These are phyloP conservation scores for Neodiprion fabricii DNA, from an alignment of 1,140 invertebrate species.

Conservation along the genomic window DNA sequence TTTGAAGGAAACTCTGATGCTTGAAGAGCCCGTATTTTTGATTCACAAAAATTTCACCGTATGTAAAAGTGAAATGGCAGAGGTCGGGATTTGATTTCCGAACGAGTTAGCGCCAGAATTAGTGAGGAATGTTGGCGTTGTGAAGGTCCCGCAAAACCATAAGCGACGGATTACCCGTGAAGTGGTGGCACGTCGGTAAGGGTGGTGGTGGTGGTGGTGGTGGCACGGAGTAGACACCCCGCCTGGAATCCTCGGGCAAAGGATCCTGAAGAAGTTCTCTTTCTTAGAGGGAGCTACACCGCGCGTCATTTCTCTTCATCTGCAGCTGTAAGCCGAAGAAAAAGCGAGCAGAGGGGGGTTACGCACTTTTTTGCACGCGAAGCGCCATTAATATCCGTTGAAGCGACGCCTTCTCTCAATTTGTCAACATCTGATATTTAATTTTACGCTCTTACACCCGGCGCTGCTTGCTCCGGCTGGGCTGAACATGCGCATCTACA, in stretches of 20 bases:
- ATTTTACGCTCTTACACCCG: constrained; percentile 54
- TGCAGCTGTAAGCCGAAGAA: constrained; percentile 50
- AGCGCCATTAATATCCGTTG: constrained; percentile 63
- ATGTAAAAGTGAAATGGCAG: too few species aligned
- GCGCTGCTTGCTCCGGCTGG: constrained; percentile 23
- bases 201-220: too few species aligned
- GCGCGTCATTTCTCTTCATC: constrained; percentile 61
- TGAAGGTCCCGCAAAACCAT: too few species aligned
- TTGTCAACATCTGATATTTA: constrained; percentile 65
- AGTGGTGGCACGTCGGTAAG: too few species aligned
- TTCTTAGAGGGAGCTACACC: constrained; percentile 32
- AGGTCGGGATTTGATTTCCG: too few species aligned
- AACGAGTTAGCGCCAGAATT: too few species aligned
- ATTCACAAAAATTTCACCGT: too few species aligned
- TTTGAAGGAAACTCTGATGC: too few species aligned
- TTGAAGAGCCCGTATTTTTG: too few species aligned
- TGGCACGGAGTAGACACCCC: background rate
- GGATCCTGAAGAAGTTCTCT: constrained; percentile 11
- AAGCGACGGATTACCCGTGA: too few species aligned
- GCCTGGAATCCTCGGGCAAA: background rate
- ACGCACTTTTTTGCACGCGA: constrained; percentile 53
- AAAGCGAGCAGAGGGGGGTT: constrained; percentile 44
- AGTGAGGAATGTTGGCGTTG: too few species aligned
- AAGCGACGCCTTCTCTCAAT: constrained; percentile 59
- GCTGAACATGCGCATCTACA: background rate